phyloP scores from a whole-genome alignment of 1,140 invertebrate genomes.

The Euura saliciscinereae region DNA sequence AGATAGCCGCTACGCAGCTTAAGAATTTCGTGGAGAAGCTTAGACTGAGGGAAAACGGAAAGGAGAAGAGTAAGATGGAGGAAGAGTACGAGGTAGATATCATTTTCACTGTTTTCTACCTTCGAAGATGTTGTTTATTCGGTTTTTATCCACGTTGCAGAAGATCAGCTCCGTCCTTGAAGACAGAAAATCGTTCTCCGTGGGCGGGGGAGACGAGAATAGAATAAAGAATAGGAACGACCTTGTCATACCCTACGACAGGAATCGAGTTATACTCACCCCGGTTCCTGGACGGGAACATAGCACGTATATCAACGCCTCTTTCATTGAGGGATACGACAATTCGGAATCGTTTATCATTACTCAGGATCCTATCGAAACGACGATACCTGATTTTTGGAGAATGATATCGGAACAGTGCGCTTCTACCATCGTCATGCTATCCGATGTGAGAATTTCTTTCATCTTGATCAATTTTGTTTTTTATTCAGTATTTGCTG shows the following conservation, averaged over 20 bases:
- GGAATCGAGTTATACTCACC: constrained; percentile 85
- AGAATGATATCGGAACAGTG: constrained; percentile 94
- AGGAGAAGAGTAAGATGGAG: constrained; percentile 73
- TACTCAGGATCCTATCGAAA: constrained; percentile 91
- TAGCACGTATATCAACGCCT: constrained; percentile 96
- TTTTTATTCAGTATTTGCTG: too few species aligned
- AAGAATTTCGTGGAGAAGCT: constrained; percentile 74
- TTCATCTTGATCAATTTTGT: constrained; percentile 20
- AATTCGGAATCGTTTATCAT: constrained; percentile 94
- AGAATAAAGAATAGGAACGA: constrained; percentile 86
- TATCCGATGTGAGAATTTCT: constrained; percentile 79
- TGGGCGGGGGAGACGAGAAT: constrained; percentile 85
- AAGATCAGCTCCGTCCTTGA: constrained; percentile 83
- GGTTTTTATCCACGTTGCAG: constrained; percentile 58
- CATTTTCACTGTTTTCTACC: constrained; percentile 9
- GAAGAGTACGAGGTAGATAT: constrained; percentile 81
- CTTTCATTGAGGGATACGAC: constrained; percentile 95
- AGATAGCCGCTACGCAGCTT: constrained; percentile 75
- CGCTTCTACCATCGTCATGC: constrained; percentile 91
- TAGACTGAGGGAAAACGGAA: constrained; percentile 70
- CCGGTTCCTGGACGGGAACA: constrained; percentile 83
- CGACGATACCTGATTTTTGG: constrained; percentile 94
- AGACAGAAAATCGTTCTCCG: constrained; percentile 79
- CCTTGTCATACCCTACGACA: constrained; percentile 88
- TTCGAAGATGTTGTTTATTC: constrained; percentile 9